Evolutionary conservation across 1,140 invertebrate genomes (phyloP).

Genomic region (Tigriopus japonicus): DNA sequence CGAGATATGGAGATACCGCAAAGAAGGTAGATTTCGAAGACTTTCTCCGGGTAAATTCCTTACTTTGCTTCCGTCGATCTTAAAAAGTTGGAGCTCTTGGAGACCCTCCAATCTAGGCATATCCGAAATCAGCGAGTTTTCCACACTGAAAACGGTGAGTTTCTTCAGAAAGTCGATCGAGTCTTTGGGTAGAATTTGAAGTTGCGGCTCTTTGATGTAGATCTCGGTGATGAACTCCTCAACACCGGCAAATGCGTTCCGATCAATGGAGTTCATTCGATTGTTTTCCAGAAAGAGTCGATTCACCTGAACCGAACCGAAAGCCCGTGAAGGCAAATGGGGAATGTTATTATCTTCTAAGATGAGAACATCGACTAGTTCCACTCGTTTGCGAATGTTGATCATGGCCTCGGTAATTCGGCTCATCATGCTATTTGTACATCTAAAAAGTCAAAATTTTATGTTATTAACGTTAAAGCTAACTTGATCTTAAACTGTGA

Average conservation of each 20-base stretch:
- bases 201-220: constrained; percentile 16
- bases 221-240: constrained; percentile 18
- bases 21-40: constrained; percentile 6
- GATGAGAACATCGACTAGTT: constrained; percentile 2
- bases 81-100: constrained; percentile 17
- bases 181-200: constrained; percentile 17
- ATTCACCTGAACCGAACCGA: constrained; percentile 15
- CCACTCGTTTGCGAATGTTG: constrained; percentile 2
- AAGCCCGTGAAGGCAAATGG: constrained; percentile 6
- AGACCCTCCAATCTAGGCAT: constrained; percentile 18
- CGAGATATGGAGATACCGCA: constrained; percentile 16
- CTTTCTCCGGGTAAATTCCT: neutral
- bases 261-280: constrained; percentile 15
- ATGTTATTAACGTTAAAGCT: too few relatives aligned
- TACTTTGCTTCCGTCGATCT: constrained; percentile 18
- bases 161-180: constrained; percentile 18
- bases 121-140: constrained; percentile 17
- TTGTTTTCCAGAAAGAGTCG: constrained; percentile 17
- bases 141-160: constrained; percentile 16
- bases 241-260: constrained; percentile 19
- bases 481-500: too few relatives aligned
- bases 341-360: constrained; percentile 9
- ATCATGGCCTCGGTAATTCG: constrained; percentile 7
- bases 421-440: constrained; percentile 7
- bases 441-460: neutral